A percentile compares a stretch with the other conserved stretches of the same genome.
phyloP scores from a whole-genome alignment of 2,113 vertebrate genomes.

The Lonchura striata region DNA sequence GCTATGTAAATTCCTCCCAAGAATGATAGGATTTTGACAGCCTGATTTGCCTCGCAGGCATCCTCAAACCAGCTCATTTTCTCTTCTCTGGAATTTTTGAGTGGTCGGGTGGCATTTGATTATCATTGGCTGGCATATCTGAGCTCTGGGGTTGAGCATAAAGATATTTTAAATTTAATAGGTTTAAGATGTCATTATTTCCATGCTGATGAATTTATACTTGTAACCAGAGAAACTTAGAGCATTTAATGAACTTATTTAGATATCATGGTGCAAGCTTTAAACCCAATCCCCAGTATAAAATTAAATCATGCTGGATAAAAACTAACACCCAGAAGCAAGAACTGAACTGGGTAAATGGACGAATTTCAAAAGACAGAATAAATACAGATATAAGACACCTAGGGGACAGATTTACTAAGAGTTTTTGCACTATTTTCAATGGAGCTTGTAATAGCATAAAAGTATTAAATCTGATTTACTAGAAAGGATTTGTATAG shows the following conservation, averaged over 20 bases:
- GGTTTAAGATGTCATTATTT: slow-evolving; percentile 73
- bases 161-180: slow-evolving; percentile 73
- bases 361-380: slow-evolving; percentile 60
- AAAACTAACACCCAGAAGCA: slow-evolving; percentile 69
- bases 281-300: slow-evolving; percentile 35
- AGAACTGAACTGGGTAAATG: slow-evolving; percentile 53
- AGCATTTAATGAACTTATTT: slow-evolving; percentile 71
- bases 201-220: slow-evolving; percentile 66
- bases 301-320: slow-evolving; percentile 68
- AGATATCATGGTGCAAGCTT: slow-evolving; percentile 49
- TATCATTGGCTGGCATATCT: slow-evolving; percentile 67
- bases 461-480: slow-evolving; percentile 68
- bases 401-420: slow-evolving; percentile 64
- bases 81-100: slow-evolving; percentile 63
- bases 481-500: slow-evolving; percentile 50
- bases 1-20: slow-evolving; percentile 66
- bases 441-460: slow-evolving; percentile 51
- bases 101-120: slow-evolving; percentile 69
- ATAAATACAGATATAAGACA: slow-evolving; percentile 66
- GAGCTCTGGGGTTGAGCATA: slow-evolving; percentile 52
- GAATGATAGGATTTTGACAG: slow-evolving; percentile 64
- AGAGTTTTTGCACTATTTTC: slow-evolving; percentile 64
- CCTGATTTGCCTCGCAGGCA: slow-evolving; percentile 69
- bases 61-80: slow-evolving; percentile 70
- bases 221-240: slow-evolving; percentile 63